Evolutionary conservation across 2,888 invertebrate species (phyloP).

Genomic region (Homarus gammarus): DNA sequence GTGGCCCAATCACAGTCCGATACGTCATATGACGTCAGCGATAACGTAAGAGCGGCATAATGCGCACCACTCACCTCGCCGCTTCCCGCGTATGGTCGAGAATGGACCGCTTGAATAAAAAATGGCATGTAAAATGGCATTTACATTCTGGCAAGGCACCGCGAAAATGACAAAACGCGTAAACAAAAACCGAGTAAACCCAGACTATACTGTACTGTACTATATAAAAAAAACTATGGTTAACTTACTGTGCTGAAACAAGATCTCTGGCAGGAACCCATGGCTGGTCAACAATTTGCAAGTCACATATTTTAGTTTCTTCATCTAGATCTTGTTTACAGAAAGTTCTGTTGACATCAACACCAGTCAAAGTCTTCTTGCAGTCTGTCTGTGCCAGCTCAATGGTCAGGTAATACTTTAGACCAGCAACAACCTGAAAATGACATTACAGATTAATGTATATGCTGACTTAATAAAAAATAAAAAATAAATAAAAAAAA

Average conservation of each 20-base stretch:
- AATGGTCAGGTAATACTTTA: conserved; percentile 69
- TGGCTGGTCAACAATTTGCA: conserved; percentile 73
- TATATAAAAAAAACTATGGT: background rate
- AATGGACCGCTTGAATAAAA: too few relatives aligned
- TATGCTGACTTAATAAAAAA: background rate
- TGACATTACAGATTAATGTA: background rate
- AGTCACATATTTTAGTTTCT: conserved; percentile 71
- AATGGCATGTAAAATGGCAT: background rate
- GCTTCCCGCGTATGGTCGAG: too few relatives aligned
- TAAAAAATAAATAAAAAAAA: too few relatives aligned
- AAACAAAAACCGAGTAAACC: too few relatives aligned
- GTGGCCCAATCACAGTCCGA: too few relatives aligned
- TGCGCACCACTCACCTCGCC: too few relatives aligned
- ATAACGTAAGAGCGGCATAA: too few relatives aligned
- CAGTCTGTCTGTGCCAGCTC: conserved; percentile 73
- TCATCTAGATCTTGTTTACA: conserved; percentile 63
- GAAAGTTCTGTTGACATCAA: conserved; percentile 71
- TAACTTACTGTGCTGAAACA: conserved; percentile 60
- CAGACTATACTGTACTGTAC: too few relatives aligned
- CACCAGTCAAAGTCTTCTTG: conserved; percentile 60
- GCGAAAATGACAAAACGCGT: too few relatives aligned
- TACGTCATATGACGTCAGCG: too few relatives aligned
- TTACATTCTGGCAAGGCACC: too few relatives aligned
- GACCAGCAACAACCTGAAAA: conserved; percentile 68
- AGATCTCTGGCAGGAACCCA: conserved; percentile 73